These are phyloP conservation scores for Myioborus melanocephalus DNA, from an alignment of 2,797 vertebrate species.

Conservation along the genomic window DNA sequence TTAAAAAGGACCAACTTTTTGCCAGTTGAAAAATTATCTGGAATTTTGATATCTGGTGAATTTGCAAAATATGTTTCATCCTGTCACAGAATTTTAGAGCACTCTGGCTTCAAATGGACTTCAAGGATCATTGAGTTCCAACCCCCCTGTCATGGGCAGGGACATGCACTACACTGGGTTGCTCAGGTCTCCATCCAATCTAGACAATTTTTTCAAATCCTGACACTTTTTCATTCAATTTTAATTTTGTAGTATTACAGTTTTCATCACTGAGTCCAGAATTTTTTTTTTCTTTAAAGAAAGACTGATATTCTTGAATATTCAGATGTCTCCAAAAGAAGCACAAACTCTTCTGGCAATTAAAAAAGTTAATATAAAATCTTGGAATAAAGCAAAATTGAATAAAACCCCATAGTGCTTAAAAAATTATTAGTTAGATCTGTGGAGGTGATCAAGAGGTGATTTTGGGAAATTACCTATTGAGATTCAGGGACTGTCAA, in stretches of 20 bases:
- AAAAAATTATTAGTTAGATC: not conserved
- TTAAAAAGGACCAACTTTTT: not conserved
- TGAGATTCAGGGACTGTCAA: not conserved
- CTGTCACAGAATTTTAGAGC: not conserved
- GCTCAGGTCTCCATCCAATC: not conserved
- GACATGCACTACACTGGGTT: fast-evolving
- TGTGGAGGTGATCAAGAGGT: not conserved
- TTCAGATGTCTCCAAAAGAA: not conserved
- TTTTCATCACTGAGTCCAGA: not conserved
- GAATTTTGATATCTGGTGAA: not conserved
- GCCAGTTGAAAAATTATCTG: not conserved
- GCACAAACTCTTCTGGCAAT: not conserved
- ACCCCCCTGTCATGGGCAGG: fast-evolving
- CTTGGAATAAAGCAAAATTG: not conserved
- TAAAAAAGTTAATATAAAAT: not conserved
- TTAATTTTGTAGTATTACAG: not conserved
- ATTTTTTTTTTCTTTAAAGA: not conserved
- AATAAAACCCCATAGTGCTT: not conserved
- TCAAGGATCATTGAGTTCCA: not conserved
- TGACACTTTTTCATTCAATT: not conserved
- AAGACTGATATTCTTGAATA: not conserved
- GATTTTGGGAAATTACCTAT: not conserved
- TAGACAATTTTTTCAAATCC: not conserved
- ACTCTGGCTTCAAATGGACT: not conserved
- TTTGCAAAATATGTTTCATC: not conserved